Percentiles rank a stretch among this genome's conserved stretches.
Evolutionary conservation across 1,140 invertebrate species (phyloP).

Genomic region (Diorhabda elongata): DNA sequence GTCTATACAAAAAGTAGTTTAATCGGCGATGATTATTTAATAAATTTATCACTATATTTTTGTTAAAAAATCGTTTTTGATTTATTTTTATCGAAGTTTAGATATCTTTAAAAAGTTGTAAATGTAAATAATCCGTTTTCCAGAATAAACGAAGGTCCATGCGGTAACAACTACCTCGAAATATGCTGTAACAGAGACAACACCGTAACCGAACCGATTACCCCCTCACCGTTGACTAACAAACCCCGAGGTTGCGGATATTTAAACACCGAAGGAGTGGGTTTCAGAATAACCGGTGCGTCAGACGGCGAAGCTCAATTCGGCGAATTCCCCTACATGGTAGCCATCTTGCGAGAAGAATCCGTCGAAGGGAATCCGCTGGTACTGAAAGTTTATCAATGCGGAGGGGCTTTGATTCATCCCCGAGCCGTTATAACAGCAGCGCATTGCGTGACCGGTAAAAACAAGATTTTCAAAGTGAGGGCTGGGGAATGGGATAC

Average conservation of each 20-base stretch:
- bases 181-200: slow-evolving; percentile 55
- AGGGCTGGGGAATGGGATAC: slow-evolving; percentile 79
- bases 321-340: slow-evolving; percentile 81
- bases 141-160: slow-evolving; percentile 53
- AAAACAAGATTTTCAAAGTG: slow-evolving; percentile 47
- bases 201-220: slow-evolving; percentile 35
- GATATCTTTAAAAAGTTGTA: too few relatives aligned
- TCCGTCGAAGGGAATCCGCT: slow-evolving; percentile 49
- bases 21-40: too few relatives aligned
- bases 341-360: slow-evolving; percentile 65
- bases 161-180: slow-evolving; percentile 60
- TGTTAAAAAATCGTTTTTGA: too few relatives aligned
- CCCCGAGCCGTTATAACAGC: slow-evolving; percentile 66
- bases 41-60: too few relatives aligned
- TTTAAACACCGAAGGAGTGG: slow-evolving; percentile 60
- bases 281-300: slow-evolving; percentile 63
- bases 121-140: slow-evolving; percentile 13
- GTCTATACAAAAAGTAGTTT: too few relatives aligned
- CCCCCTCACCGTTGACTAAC: slow-evolving; percentile 32
- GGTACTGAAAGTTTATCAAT: slow-evolving; percentile 65
- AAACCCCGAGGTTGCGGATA: slow-evolving; percentile 54
- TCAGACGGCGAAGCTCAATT: slow-evolving; percentile 60
- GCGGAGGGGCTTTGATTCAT: slow-evolving; percentile 73
- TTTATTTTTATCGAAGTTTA: too few relatives aligned
- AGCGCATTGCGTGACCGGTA: slow-evolving; percentile 57